These are phyloP conservation scores for Anguilla obscura DNA, from an alignment of 2,797 vertebrate genomes.

Conservation along the genomic window DNA sequence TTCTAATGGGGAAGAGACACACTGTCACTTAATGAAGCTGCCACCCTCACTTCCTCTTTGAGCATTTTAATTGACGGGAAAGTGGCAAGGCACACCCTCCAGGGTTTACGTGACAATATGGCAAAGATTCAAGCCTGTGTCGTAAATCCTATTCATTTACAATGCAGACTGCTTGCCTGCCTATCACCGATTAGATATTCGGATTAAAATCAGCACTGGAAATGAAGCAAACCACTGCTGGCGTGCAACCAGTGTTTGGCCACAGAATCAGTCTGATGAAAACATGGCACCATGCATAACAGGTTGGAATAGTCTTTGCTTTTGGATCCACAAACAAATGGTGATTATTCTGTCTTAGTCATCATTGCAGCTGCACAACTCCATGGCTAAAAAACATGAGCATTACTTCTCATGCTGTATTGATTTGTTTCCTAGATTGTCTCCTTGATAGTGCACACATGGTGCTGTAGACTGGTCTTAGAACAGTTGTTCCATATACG, in stretches of 20 bases:
- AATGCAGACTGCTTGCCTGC: constrained; percentile 41
- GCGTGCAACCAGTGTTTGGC: constrained; percentile 35
- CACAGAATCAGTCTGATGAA: constrained; percentile 28
- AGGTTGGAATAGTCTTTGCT: constrained; percentile 33
- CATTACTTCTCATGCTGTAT: constrained; percentile 32
- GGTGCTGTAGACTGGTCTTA: neutral
- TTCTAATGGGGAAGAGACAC: constrained; percentile 19
- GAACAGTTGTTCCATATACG: neutral
- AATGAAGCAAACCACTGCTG: constrained; percentile 31
- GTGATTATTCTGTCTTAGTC: constrained; percentile 32
- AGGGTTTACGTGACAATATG: constrained; percentile 19
- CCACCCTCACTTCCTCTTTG: constrained; percentile 29
- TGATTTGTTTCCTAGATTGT: constrained; percentile 20
- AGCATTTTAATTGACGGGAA: constrained; percentile 46
- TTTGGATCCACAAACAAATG: constrained; percentile 33
- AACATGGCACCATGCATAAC: constrained; percentile 31
- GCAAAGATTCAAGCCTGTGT: constrained; percentile 37
- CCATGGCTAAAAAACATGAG: neutral
- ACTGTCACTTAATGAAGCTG: constrained; percentile 43
- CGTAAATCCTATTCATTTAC: constrained; percentile 49
- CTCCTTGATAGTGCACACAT: neutral
- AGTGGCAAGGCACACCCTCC: neutral
- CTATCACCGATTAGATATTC: constrained; percentile 47
- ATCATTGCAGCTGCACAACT: neutral
- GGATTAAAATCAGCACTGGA: constrained; percentile 48